Evolutionary conservation across 1,140 invertebrate species (phyloP), one percentile per base, ranked within the genome.

Genomic region (Penaeus japonicus): DNA sequence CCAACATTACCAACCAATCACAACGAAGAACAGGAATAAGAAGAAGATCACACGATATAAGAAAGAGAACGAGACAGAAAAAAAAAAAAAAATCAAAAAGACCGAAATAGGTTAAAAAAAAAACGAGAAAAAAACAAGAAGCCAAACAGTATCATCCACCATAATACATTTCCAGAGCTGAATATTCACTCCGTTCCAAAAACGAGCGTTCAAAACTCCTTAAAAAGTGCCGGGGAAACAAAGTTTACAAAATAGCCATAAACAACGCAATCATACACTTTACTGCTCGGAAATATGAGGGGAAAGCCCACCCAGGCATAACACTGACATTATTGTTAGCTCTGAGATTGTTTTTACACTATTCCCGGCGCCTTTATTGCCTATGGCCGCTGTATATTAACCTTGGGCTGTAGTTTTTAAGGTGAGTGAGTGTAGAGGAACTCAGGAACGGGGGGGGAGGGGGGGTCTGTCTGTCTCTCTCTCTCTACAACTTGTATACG

Each of bases 191-290:
- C 65, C 32, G 54, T 83, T 59, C 81, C 27, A 62, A 65, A 39
- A 83, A 35, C 27, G 81, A 62, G 57, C 55, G 59, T 24, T 83
- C 81, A 32, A 47, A 39, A 65, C 81, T 65, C 81, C 81, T 65
- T 83, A 83, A 83, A 65, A 39, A 83, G 18, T 65, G 81, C 59
- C 32, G 24, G 81, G 55, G 81, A 59, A 47, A 83, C 81, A 83
- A 83, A 83, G 30, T 83, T 83, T 83, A 83, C 81, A 83, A 83
- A 83, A 83, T 83, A 83, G 81, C 81, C 81, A 83, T 83, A 83
- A 83, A 83, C 81, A 83, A 83, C 81, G 57, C 81, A 83, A 83
- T 83, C 81, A 83, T 39, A 83, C 81, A 83, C 54, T 83, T 83
- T 83, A 83, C 27, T 65, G 81, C 81, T 39, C 81, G 39, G 57